Base-by-base conservation (phyloP, 2,797 vertebrate genomes). In the Tadarida brasiliensis region DNA sequence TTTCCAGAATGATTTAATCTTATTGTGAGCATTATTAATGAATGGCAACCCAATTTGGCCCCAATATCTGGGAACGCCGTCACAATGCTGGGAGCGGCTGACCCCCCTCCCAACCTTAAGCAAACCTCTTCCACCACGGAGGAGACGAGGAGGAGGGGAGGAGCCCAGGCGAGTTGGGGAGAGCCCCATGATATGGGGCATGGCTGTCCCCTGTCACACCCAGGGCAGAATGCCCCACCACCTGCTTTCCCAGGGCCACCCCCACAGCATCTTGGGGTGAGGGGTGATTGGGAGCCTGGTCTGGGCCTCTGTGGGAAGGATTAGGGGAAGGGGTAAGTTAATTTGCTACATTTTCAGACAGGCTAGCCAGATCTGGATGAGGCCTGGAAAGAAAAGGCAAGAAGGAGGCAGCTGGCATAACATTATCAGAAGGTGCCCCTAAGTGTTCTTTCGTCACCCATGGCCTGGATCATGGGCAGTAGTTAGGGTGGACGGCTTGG, bases 11-110 rank as follows among this genome's bases (percentile, higher is more conserved):
- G 98, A 98, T 98, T 98, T 99, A 99, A 99, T 99, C 99, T 99
- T 98, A 99, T 99, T 99, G 99, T 99, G 98, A 98, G 98, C 98
- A 98, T 99, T 99, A 99, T 99, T 99, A 99, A 99, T 99, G 99
- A 99, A 99, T 99, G 97, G 98, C 99, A 99, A 99, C 98, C 98
- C 99, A 98, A 99, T 99, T 99, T 99, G 99, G 98, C 98, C 98
- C 98, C 98, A 99, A 99, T 99, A 99, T 99, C 98, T 98, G 98
- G 99, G 99, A 98, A 99, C 98, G 96, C 96, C 91, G 95, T 94
- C 97, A 98, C 98, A 98, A 97, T 98, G 97, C 98, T 96, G 98
- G 98, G 98, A 98, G 98, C 97, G 92, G 96, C 59, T 98, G 98
- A 98, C 98, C 98, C 94, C 97, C 90, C 93, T 96, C 90, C 94